Evolutionary conservation across 2,888 invertebrate species (phyloP).

Genomic region (Pyrocoelia pectoralis): DNA sequence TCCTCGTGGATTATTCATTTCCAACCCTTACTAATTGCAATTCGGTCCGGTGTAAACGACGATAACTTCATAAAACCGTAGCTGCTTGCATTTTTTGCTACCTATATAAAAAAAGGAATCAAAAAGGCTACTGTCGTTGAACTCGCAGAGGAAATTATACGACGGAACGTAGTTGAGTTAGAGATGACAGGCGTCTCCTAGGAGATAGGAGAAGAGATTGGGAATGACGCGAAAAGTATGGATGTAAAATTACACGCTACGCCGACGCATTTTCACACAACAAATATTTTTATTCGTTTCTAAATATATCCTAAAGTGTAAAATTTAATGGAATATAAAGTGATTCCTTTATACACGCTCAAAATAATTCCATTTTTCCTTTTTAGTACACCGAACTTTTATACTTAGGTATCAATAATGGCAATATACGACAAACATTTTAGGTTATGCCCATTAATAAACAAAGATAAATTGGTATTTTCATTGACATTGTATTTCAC

Average conservation of each 20-base stretch:
- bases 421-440: no score
- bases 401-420: no score
- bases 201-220: conserved; percentile 28
- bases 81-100: neutral
- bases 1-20: neutral
- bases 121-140: conserved; percentile 28
- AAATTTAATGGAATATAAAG: neutral
- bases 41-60: no score
- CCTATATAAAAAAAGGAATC: conserved; percentile 19
- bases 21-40: no score
- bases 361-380: neutral
- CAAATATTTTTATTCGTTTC: conserved; percentile 6
- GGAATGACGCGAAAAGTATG: conserved; percentile 24
- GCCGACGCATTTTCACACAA: conserved; percentile 26
- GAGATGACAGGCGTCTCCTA: conserved; percentile 27
- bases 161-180: conserved; percentile 29
- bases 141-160: conserved; percentile 31
- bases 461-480: no score
- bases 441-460: no score
- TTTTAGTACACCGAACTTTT: no score
- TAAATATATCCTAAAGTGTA: neutral
- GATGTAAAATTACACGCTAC: conserved; percentile 27
- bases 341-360: neutral
- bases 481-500: no score
- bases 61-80: neutral